phyloP scores from a whole-genome alignment of 2,888 invertebrate genomes.

The Exocentrus adspersus region DNA sequence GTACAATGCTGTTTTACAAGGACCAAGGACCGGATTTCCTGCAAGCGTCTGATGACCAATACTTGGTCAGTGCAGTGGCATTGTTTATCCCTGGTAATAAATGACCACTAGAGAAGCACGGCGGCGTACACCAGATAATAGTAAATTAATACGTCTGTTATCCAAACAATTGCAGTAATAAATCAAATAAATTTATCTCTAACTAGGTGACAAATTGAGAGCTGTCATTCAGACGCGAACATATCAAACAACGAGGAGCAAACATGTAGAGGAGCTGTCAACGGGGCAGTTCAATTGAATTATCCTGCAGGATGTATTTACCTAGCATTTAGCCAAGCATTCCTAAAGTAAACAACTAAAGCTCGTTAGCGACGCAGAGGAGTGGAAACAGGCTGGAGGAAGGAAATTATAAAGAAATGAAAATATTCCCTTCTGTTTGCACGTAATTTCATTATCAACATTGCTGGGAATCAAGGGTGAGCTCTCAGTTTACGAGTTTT shows the following conservation, averaged over 20 bases:
- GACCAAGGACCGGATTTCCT: too few relatives aligned
- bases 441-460: constrained; percentile 27
- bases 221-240: constrained; percentile 36
- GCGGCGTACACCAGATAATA: constrained; percentile 2
- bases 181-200: constrained; percentile 20
- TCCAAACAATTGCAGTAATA: constrained; percentile 19
- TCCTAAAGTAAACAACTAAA: constrained; percentile 36
- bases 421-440: constrained; percentile 31
- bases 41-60: too few relatives aligned
- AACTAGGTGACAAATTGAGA: constrained; percentile 23
- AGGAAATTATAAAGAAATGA: constrained; percentile 7
- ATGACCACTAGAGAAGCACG: background rate
- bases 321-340: constrained; percentile 39
- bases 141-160: constrained; percentile 20
- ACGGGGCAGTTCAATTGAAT: constrained; percentile 38
- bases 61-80: too few relatives aligned
- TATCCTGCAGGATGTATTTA: constrained; percentile 40
- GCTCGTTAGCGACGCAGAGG: constrained; percentile 13
- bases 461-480: constrained; percentile 27
- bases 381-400: background rate
- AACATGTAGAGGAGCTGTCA: constrained; percentile 31
- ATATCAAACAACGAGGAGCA: constrained; percentile 22
- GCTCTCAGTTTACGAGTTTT: constrained; percentile 26
- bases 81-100: background rate
- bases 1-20: too few relatives aligned